Base-by-base conservation (phyloP, 2,113 vertebrate genomes). In the Elanoides forficatus region DNA sequence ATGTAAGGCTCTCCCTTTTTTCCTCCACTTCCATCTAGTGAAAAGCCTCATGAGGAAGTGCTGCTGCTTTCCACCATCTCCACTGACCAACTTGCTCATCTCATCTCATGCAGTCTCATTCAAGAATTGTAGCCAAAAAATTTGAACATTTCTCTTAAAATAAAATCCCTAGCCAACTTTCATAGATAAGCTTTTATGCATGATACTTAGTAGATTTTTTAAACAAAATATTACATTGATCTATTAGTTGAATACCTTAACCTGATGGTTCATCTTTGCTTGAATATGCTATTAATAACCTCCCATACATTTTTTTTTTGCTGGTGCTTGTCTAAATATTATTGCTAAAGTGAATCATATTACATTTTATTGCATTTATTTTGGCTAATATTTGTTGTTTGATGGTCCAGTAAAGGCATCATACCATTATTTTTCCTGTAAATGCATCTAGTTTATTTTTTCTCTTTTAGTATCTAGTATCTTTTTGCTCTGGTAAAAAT, bases 261-360 rank as follows among this genome's bases (percentile, higher is more conserved):
- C 2, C 21, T 62, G 8, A 45, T 14, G 3, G 66, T 90, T 86
- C 2, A 45, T 71, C 40, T 90, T 85, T 72, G 9, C 16, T 53
- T 63, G 10, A 50, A 4, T 26, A 36, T 14, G 7, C 10, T 53
- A 19, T 63, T 58, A 71, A 67, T 40, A 89, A 59, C 4, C 1
- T 48, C 11, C 8, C 0, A 12, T 6, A 59, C 0, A 4, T 27
- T 38, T 38, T 38, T 59, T 56, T 42, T n/a, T 19, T 29, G 2
- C 15, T 66, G 15, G 6, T 70, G 1, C 5, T 65, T 86, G 10
- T 36, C 55, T 38, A 79, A 81, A 56, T 79, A 30, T 78, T 84
- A 34, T 45, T 42, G 9, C 19, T 71, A 34, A 68, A 68, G 10
- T 6, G 9, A 88, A 52, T 38, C 3, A 13, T 26, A 76, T 40